Percentiles rank a stretch among this genome's conserved stretches.
These are phyloP conservation scores for Ichneumoninae sp. DNA, from an alignment of 2,888 invertebrate species.

Conservation along the genomic window DNA sequence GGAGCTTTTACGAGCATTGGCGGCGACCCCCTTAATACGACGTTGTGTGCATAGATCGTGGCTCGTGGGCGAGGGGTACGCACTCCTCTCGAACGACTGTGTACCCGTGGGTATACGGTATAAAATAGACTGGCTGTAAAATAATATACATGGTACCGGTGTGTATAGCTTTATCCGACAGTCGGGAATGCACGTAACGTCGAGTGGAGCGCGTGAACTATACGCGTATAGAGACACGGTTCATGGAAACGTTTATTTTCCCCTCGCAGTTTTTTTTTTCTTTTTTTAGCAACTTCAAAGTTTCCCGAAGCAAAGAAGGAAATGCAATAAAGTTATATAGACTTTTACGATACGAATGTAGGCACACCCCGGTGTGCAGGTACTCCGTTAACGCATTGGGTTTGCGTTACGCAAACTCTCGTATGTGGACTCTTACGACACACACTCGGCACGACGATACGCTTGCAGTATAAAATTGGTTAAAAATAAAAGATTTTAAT, in stretches of 20 bases:
- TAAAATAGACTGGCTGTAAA: constrained; percentile 42
- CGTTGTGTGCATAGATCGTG: neutral
- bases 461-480: neutral
- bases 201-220: neutral
- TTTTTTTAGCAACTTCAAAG: constrained; percentile 30
- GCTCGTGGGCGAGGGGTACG: neutral
- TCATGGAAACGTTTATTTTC: constrained; percentile 27
- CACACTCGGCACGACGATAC: neutral
- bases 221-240: neutral
- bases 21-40: neutral
- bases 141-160: constrained; percentile 27
- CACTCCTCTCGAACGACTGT: constrained; percentile 13
- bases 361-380: neutral
- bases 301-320: constrained; percentile 23
- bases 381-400: constrained; percentile 1
- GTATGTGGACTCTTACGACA: neutral
- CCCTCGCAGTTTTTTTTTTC: neutral
- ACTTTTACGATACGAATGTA: neutral
- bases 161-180: constrained; percentile 36
- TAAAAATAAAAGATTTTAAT: neutral
- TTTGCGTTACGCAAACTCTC: constrained; percentile 10
- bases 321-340: constrained; percentile 5
- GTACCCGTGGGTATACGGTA: constrained; percentile 3
- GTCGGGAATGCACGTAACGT: constrained; percentile 13
- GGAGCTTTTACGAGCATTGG: constrained; percentile 62